Evolutionary conservation across 1,140 invertebrate genomes (phyloP).

Genomic region (Vanessa tameamea): DNA sequence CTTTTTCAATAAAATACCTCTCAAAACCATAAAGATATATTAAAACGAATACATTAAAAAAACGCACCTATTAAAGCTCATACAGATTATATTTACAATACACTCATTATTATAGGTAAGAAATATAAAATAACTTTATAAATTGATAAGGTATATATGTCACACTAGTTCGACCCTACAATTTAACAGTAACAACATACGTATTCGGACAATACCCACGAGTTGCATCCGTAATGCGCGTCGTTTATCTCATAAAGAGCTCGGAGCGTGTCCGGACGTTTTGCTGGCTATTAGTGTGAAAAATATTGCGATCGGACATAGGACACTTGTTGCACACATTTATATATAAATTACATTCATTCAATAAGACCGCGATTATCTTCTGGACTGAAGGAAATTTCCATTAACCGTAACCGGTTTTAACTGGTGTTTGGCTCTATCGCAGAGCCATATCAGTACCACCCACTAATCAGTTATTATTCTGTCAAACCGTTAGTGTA

Average conservation of each 20-base stretch:
- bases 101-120: too few relatives aligned
- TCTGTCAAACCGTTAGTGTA: too few relatives aligned
- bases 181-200: slow-evolving; percentile 36
- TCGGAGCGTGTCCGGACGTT: slow-evolving; percentile 6
- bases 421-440: too few relatives aligned
- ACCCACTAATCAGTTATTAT: too few relatives aligned
- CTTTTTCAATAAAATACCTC: too few relatives aligned
- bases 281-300: background rate
- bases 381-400: background rate
- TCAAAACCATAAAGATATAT: too few relatives aligned
- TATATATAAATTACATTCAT: slow-evolving; percentile 1
- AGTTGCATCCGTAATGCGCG: slow-evolving; percentile 22
- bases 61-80: too few relatives aligned
- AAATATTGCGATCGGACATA: slow-evolving; percentile 5
- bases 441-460: too few relatives aligned
- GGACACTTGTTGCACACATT: slow-evolving; percentile 7
- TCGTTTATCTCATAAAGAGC: slow-evolving; percentile 17
- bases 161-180: slow-evolving; percentile 21
- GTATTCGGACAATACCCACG: slow-evolving; percentile 21
- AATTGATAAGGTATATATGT: background rate
- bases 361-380: background rate
- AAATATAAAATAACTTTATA: too few relatives aligned
- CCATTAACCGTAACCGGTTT: background rate
- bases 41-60: too few relatives aligned
- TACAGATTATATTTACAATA: too few relatives aligned